Evolutionary conservation across 2,113 vertebrate species (phyloP).

Genomic region (Aepyceros melampus): DNA sequence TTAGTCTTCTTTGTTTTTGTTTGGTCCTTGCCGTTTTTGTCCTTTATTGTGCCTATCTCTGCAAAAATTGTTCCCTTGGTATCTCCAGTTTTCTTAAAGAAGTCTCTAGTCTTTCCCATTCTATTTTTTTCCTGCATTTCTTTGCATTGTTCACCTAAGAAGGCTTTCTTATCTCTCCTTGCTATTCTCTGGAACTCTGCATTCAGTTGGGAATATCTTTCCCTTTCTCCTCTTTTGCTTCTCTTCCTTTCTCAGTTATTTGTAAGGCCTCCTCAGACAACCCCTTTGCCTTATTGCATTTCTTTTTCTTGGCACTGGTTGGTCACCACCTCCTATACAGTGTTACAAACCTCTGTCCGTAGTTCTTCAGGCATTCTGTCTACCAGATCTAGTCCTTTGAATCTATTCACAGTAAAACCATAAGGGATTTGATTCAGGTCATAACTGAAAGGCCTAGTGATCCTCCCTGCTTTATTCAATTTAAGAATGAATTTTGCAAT

Average conservation of each 20-base stretch:
- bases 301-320: background rate
- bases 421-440: background rate
- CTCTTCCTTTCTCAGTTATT: background rate
- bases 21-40: background rate
- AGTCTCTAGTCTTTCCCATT: background rate
- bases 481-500: background rate
- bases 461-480: background rate
- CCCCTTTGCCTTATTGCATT: background rate
- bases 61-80: background rate
- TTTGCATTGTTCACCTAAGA: background rate
- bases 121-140: background rate
- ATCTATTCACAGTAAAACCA: background rate
- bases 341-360: background rate
- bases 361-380: background rate
- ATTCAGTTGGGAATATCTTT: background rate
- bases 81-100: background rate
- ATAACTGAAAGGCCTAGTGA: background rate
- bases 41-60: background rate
- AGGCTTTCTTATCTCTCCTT: background rate
- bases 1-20: background rate
- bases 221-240: background rate
- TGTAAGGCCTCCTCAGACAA: background rate
- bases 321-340: background rate
- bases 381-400: background rate
- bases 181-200: background rate